A percentile compares a stretch with the other conserved stretches of the same genome.
These are phyloP conservation scores for Imbricaverruca yamaguchii DNA, from an alignment of 2,888 invertebrate genomes.

Conservation along the genomic window DNA sequence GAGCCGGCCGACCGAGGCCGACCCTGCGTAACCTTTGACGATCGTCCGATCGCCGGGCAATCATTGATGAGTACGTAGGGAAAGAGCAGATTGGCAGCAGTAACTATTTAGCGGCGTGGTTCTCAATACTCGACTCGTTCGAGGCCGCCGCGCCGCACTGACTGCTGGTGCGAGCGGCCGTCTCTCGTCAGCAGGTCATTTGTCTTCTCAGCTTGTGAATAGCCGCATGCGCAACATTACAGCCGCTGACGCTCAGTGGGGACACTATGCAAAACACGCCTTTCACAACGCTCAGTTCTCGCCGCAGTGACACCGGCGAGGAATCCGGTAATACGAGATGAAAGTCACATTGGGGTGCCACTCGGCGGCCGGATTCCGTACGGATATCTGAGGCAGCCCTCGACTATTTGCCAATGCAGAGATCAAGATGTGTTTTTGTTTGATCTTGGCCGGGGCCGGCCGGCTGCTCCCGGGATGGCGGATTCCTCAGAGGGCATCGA, in stretches of 20 bases:
- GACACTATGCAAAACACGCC: no score
- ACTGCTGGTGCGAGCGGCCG: no score
- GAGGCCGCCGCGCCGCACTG: no score
- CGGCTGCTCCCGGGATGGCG: neutral
- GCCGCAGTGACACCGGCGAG: neutral
- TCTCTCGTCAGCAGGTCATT: no score
- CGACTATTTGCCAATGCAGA: neutral
- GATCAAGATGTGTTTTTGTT: neutral
- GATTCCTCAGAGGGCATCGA: neutral
- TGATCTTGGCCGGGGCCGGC: neutral
- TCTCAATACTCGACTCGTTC: neutral
- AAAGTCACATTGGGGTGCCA: neutral
- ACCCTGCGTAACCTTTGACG: neutral
- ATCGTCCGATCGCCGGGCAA: neutral
- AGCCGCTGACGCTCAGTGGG: no score
- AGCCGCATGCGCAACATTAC: no score
- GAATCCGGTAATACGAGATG: constrained; percentile 3
- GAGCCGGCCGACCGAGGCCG: neutral
- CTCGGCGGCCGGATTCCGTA: neutral
- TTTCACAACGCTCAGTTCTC: no score
- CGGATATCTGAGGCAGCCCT: neutral
- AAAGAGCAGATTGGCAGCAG: neutral
- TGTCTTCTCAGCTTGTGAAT: no score
- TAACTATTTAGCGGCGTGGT: neutral
- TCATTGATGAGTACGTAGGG: neutral